Base-by-base conservation (phyloP, 2,113 vertebrate species). In the Pseudorasbora parva region DNA sequence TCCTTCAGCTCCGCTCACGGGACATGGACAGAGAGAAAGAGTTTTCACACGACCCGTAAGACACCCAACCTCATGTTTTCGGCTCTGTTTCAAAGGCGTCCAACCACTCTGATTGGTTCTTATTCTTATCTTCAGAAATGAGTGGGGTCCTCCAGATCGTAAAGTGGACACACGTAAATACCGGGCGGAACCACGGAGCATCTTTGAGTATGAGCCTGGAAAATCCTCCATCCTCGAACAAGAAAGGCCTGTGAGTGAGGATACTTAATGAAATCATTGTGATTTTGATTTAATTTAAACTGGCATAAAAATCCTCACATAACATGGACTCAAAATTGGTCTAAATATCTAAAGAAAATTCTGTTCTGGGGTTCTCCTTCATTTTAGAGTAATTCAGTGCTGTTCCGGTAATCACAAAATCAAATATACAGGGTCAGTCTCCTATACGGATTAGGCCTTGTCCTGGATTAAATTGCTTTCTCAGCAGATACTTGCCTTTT, bases 181-280 rank as follows among this genome's bases (percentile, higher is more conserved):
- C 87, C 96, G 98, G 0, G 98, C 98, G 1, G 98, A 99, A 87
- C 98, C 98, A 19, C 95, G 97, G 90, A 99, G 98, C 87, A 99
- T 99, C 92, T 99, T 99, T 93, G 98, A 99, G 60, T 99, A 99
- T 2, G 98, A 99, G 89, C 98, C 98, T 0, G 98, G 98, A 68
- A 99, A 98, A 88, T 99, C 98, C 2, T 99, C 98, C 0, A 97
- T 99, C 89, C 93, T 99, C 83, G 96, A 98, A 73, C 97, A 97
- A 0, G 97, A 99, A 88, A 94, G 97, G 92, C 97, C 97, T 88
- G 97, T 98, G 94, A 97, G 97, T 92, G 77, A 60, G 21, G 7
- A 80, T 51, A 51, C 51, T 69, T n/a, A 27, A n/a, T 23, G 27
- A 7, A 21, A 30, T 78, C 30, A 19, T 19, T 62, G 9, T 43